phyloP scores from a whole-genome alignment of 2,113 vertebrate species.

The Laterallus jamaicensis region DNA sequence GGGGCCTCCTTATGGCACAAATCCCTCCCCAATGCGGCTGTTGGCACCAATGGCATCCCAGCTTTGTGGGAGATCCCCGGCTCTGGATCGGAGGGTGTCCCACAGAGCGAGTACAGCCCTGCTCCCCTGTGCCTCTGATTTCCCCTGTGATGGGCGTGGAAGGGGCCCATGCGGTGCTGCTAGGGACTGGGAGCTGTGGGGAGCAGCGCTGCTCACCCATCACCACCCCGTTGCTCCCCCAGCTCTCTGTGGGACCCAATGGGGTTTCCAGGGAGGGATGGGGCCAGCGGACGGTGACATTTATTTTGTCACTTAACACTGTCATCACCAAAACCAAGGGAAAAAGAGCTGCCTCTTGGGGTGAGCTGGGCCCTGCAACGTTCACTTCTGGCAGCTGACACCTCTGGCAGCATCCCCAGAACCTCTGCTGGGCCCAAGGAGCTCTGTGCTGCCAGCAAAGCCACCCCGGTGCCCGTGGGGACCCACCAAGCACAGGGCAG shows the following conservation, averaged over 20 bases:
- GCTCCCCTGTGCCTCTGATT: not conserved
- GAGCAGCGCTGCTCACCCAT: not conserved
- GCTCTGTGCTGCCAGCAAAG: not conserved
- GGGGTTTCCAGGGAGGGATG: not conserved
- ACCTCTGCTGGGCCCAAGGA: not conserved
- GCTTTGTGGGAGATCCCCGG: not conserved
- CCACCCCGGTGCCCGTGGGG: accelerated
- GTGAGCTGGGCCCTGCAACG: slow-evolving; percentile 12
- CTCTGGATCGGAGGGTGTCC: not conserved
- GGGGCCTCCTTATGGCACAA: too few relatives aligned
- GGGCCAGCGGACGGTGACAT: not conserved
- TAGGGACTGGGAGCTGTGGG: not conserved
- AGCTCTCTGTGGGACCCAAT: accelerated
- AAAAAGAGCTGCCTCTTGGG: slow-evolving; percentile 25
- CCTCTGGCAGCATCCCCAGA: not conserved
- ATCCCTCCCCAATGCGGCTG: too few relatives aligned
- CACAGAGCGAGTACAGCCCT: not conserved
- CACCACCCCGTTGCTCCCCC: not conserved
- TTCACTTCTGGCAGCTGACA: not conserved
- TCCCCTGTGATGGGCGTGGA: not conserved
- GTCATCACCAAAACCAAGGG: not conserved
- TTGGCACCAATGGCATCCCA: not conserved
- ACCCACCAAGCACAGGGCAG: not conserved
- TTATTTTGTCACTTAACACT: slow-evolving; percentile 33
- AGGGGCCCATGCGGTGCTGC: accelerated